Conservation (phyloP, 2,888 invertebrate genomes). For the Drosophila greeni region DNA sequence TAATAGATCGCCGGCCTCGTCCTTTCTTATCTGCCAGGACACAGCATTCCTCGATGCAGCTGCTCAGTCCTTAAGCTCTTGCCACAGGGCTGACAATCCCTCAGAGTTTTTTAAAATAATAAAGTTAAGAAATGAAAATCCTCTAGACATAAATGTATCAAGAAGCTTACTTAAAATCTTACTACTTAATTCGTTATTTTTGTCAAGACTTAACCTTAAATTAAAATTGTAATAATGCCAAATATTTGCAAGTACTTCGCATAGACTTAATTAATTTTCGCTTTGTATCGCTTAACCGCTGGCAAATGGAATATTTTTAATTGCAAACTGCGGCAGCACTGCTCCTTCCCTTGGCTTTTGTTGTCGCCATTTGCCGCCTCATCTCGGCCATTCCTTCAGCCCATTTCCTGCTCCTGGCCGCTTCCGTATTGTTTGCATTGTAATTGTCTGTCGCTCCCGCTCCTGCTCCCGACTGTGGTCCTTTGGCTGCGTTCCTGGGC, state of each 20-base stretch:
- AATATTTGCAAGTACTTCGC: slow-evolving; percentile 1
- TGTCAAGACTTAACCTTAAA: not conserved
- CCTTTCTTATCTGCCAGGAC: slow-evolving; percentile 56
- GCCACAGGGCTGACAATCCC: slow-evolving; percentile 13
- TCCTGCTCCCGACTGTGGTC: slow-evolving; percentile 21
- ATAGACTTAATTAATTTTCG: slow-evolving; percentile 14
- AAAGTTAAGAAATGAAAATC: not conserved
- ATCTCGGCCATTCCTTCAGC: slow-evolving; percentile 38
- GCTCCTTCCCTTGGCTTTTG: slow-evolving; percentile 2
- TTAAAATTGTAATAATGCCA: not conserved
- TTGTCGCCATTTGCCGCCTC: slow-evolving; percentile 37
- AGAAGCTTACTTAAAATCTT: not conserved
- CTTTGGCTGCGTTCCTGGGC: slow-evolving; percentile 37
- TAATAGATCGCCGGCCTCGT: slow-evolving; percentile 68
- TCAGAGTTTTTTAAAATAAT: slow-evolving; percentile 1
- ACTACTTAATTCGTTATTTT: not conserved
- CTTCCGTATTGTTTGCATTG: slow-evolving; percentile 67
- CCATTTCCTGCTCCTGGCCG: slow-evolving; percentile 58
- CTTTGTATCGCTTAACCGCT: slow-evolving; percentile 5
- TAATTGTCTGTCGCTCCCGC: slow-evolving; percentile 60
- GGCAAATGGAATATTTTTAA: slow-evolving; percentile 13
- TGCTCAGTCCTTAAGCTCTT: not conserved
- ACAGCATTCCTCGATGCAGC: slow-evolving; percentile 25
- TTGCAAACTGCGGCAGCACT: slow-evolving; percentile 19
- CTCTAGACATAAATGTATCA: not conserved